Evolutionary conservation across 1,140 invertebrate genomes (phyloP), one percentile per base, ranked within the genome.

Genomic region (Heliconius himera): DNA sequence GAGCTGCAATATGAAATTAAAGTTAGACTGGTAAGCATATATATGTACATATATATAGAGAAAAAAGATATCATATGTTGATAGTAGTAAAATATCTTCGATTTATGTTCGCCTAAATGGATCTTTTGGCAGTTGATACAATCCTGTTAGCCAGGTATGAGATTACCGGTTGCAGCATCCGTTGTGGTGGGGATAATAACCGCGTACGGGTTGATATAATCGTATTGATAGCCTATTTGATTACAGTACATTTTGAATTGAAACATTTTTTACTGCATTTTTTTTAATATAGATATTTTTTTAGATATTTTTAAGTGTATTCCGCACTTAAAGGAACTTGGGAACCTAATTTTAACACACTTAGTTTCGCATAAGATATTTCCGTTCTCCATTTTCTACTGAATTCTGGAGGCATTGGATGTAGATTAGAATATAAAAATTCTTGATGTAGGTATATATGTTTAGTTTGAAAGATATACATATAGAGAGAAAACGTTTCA

Each of bases 51-150:
- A 2, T 29, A 29, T 29, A 49, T 49, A 18, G 13, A 16, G 46
- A 5, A 18, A 56, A n/a, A 56, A 5, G 22, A 20, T 4, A 22
- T 22, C 54, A 22, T 56, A 20, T 56, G n/a, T 29, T 2, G 2
- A 29, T 29, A 29, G 29, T 36, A 36, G 33, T 36, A 22, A 60
- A 60, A 26, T 60, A 60, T 22, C 20, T 60, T 26, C 20, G 56
- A n/a, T 60, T 60, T 60, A n/a, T 22, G 26, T 22, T 22, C 13
- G 60, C 22, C 26, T 29, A 66, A 66, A 66, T 29, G 22, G 60
- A 66, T 66, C 60, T 66, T 66, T 66, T 66, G 60, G 60, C 60
- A 66, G 60, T 66, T 66, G 60, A 29, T 66, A 18, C 26, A 66
- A 29, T 66, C 60, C 60, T 29, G 60, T 66, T 66, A 66, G 60